These are phyloP conservation scores for Morus bassanus DNA, from an alignment of 2,797 vertebrate genomes.

Conservation along the genomic window DNA sequence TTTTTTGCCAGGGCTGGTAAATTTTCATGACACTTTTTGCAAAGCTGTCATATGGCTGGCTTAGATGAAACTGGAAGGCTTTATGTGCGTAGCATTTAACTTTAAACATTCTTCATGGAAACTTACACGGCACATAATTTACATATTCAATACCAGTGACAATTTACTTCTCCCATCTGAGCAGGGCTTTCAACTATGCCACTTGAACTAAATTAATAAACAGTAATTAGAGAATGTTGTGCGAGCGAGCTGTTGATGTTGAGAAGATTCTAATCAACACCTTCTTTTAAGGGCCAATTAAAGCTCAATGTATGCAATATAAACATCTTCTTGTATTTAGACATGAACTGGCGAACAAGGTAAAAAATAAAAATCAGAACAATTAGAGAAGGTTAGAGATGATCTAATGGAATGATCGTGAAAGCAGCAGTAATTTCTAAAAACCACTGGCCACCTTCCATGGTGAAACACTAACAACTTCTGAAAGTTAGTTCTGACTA, in stretches of 20 bases:
- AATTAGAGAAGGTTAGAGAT: conserved; percentile 72
- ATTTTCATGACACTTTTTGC: conserved; percentile 44
- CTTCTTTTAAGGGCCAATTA: conserved; percentile 86
- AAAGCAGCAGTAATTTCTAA: conserved; percentile 61
- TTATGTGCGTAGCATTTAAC: conserved; percentile 74
- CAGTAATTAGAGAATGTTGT: conserved; percentile 87
- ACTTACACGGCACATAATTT: conserved; percentile 81
- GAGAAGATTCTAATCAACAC: conserved; percentile 86
- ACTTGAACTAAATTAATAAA: conserved; percentile 88
- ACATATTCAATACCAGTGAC: conserved; percentile 85
- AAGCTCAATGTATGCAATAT: conserved; percentile 85
- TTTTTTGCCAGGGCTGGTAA: conserved; percentile 49
- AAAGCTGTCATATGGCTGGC: conserved; percentile 42
- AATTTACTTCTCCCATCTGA: conserved; percentile 86
- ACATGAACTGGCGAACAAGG: conserved; percentile 78
- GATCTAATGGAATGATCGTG: conserved; percentile 58
- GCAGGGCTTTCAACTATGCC: conserved; percentile 84
- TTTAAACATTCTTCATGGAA: conserved; percentile 80
- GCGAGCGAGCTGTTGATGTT: conserved; percentile 84
- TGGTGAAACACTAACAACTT: not conserved
- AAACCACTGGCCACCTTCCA: conserved; percentile 11
- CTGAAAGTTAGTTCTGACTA: conserved; percentile 4
- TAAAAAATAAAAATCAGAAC: conserved; percentile 75
- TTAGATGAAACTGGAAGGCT: conserved; percentile 71
- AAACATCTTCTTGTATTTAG: conserved; percentile 85